Percentiles rank a stretch among this genome's conserved stretches.
Evolutionary conservation across 2,113 vertebrate genomes (phyloP).

Genomic region (Struthidea cinerea): DNA sequence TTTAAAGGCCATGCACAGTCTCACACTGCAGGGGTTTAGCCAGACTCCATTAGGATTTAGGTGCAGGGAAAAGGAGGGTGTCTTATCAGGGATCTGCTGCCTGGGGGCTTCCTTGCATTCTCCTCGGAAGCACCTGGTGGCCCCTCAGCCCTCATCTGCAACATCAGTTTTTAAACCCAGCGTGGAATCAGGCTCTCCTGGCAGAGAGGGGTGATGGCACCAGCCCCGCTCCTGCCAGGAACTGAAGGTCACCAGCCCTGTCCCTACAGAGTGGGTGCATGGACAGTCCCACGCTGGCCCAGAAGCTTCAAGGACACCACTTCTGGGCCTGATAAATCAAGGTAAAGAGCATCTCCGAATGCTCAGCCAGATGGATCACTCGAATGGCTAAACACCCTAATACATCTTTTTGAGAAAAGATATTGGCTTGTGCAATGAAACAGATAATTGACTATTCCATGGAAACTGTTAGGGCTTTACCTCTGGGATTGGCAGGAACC

Average conservation of each 20-base stretch:
- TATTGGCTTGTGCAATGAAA: conserved; percentile 72
- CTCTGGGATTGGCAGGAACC: conserved; percentile 36
- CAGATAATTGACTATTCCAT: conserved; percentile 71
- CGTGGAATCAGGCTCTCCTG: not conserved
- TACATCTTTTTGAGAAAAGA: conserved; percentile 68
- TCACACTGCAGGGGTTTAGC: not conserved
- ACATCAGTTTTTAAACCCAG: not conserved
- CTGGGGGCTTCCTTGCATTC: not conserved
- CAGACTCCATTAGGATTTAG: conserved; percentile 27
- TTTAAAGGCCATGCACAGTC: not conserved
- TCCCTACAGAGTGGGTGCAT: not conserved
- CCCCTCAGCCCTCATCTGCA: not conserved
- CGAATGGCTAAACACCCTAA: conserved; percentile 70
- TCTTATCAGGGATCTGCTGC: not conserved
- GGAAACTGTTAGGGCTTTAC: conserved; percentile 43
- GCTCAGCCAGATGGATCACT: conserved; percentile 70
- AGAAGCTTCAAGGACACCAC: conserved; percentile 51
- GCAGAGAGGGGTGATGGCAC: not conserved
- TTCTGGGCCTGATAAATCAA: conserved; percentile 68
- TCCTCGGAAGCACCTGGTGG: not conserved
- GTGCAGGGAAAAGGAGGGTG: not conserved
- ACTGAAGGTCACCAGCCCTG: conserved; percentile 29
- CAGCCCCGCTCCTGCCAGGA: not conserved
- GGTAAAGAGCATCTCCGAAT: conserved; percentile 49
- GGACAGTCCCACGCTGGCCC: not conserved